Conservation (phyloP, 2,888 invertebrate species). For the Napeogenes inachia region DNA sequence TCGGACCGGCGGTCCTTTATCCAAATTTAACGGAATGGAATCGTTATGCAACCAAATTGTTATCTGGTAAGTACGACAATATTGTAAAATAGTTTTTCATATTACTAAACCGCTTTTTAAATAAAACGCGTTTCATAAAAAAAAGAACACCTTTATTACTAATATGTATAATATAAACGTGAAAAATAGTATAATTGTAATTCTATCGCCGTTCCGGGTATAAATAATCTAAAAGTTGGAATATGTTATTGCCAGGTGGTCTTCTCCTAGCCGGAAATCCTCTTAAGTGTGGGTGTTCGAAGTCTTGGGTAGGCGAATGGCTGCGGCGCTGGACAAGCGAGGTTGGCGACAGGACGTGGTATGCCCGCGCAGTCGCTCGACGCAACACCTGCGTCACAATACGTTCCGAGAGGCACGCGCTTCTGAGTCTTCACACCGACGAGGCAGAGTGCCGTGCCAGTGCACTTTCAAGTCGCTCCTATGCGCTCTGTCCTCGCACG, state of each 20-base stretch:
- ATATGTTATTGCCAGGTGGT: slow-evolving; percentile 69
- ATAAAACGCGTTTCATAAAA: too few relatives aligned
- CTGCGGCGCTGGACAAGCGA: slow-evolving; percentile 90
- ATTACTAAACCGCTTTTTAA: too few relatives aligned
- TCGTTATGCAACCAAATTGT: slow-evolving; percentile 86
- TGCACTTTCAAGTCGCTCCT: slow-evolving; percentile 68
- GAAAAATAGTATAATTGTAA: too few relatives aligned
- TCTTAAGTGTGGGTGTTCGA: slow-evolving; percentile 88
- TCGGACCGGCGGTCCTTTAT: slow-evolving; percentile 87
- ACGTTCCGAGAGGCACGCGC: slow-evolving; percentile 51
- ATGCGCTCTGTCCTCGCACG: slow-evolving; percentile 27
- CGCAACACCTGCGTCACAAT: slow-evolving; percentile 47
- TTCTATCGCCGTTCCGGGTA: too few relatives aligned
- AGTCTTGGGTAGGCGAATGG: slow-evolving; percentile 92
- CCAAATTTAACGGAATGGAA: slow-evolving; percentile 89
- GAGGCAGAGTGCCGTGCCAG: slow-evolving; percentile 87
- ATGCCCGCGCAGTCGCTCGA: slow-evolving; percentile 41
- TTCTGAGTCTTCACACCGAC: slow-evolving; percentile 82
- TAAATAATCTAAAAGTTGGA: neutral
- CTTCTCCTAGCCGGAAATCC: slow-evolving; percentile 87
- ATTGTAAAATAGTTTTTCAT: too few relatives aligned
- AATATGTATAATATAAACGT: too few relatives aligned
- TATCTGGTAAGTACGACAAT: slow-evolving; percentile 78
- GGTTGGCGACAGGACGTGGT: slow-evolving; percentile 80
- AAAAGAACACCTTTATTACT: too few relatives aligned